A percentile compares a stretch with the other conserved stretches of the same genome.
Conservation (phyloP, 2,797 vertebrate genomes). For the Mionectes olivaceus region DNA sequence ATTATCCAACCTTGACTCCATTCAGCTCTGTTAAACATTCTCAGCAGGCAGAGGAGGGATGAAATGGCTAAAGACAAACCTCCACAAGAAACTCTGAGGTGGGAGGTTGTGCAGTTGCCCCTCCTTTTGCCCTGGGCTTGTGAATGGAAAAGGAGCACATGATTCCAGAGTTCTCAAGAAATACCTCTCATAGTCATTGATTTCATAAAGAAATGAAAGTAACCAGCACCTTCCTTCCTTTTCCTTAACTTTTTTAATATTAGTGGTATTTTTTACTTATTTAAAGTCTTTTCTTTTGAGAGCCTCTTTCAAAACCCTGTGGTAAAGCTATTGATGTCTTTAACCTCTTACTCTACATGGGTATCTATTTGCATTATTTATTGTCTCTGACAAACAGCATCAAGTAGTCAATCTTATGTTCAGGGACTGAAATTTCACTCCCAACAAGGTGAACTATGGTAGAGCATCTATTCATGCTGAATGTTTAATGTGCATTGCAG, state of each 20-base stretch:
- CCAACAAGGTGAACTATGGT: conserved; percentile 29
- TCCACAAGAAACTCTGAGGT: neutral
- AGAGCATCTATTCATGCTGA: conserved; percentile 43
- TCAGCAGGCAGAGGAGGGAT: neutral
- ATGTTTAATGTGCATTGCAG: conserved; percentile 63
- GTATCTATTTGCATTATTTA: conserved; percentile 51
- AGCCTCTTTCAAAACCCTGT: neutral
- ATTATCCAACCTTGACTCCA: neutral
- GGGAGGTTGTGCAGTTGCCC: neutral
- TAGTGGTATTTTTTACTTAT: neutral
- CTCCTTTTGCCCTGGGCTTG: neutral
- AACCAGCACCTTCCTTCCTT: neutral
- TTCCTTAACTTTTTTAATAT: neutral
- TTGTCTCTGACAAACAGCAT: conserved; percentile 19
- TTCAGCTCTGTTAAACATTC: neutral
- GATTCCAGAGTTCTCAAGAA: neutral
- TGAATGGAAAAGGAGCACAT: neutral
- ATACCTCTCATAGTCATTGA: neutral
- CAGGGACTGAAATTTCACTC: conserved; percentile 48
- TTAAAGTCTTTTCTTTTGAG: neutral
- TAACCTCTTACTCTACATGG: conserved; percentile 18
- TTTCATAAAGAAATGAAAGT: neutral
- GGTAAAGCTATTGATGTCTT: neutral
- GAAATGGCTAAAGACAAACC: neutral
- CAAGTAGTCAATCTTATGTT: conserved; percentile 58